Evolutionary conservation across 2,888 invertebrate genomes (phyloP), one percentile per base, ranked within the genome.

Genomic region (Rhorus exstirpatorius): DNA sequence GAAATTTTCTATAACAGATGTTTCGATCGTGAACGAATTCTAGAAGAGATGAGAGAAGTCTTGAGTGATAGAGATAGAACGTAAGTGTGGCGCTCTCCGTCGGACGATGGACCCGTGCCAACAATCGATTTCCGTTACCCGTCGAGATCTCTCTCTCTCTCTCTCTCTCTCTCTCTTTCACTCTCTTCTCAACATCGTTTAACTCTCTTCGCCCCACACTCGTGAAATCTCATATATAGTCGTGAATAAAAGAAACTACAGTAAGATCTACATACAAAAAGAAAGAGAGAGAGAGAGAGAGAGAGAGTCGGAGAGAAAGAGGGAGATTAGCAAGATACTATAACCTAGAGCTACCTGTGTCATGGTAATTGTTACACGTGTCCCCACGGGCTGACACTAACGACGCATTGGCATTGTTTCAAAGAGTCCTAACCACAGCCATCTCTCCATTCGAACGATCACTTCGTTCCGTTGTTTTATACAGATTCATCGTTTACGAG

Each of bases 351-450:
- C 82, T 86, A 85, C 83, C 81, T 84, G 85, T 90, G 88, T 90
- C 87, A 87, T 85, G 87, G 86, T 90, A 90, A 91, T 91, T 89
- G 85, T 85, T 88, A 90, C 89, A 90, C 87, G 88, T 90, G 90
- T 90, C 82, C 83, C 41, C 53, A 53, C 71, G 51, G 83, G 71
- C 65, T 79, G 77, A 83, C 84, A 84, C 81, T 76, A 86, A 83
- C 83, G 83, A 81, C 72, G 65, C 71, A 87, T 88, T 88, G 88
- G 89, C 89, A 90, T 90, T 90, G 89, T 90, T 89, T 88, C 89
- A 88, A 85, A 85, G 77, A 67, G 77, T 83, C 86, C 84, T 74
- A 55, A 46, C 55, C 65, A 67, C 46, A 49, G 58, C 74, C 24
- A 53, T 44, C 10, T 44, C 53, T 26, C 58, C 44, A 58, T 51